Evolutionary conservation across 2,113 vertebrate genomes (phyloP).

Genomic region (Cichladusa arquata): DNA sequence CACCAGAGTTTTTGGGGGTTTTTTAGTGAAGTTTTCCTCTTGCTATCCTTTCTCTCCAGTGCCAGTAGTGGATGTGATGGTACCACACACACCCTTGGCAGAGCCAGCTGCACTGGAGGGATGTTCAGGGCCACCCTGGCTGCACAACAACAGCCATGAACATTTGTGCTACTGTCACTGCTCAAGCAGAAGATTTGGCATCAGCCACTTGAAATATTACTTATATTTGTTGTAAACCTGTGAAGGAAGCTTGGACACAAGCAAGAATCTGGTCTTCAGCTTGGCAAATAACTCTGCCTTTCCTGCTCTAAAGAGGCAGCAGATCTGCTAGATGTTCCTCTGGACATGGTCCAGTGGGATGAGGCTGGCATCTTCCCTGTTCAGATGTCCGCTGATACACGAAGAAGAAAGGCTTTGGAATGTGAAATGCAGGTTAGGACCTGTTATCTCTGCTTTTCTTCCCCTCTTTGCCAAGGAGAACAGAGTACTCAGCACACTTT

Average conservation of each 20-base stretch:
- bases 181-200: not conserved
- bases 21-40: not conserved
- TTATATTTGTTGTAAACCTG: not conserved
- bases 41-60: not conserved
- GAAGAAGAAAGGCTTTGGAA: not conserved
- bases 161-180: not conserved
- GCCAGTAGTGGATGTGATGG: not conserved
- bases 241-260: accelerated
- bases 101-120: not conserved
- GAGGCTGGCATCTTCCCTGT: not conserved
- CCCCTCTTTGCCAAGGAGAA: not conserved
- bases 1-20: accelerated
- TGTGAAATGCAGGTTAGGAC: not conserved
- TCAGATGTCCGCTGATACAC: accelerated
- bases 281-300: not conserved
- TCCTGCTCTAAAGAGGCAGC: not conserved
- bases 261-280: not conserved
- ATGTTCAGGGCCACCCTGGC: not conserved
- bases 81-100: not conserved
- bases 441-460: not conserved
- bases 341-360: not conserved
- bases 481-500: not conserved
- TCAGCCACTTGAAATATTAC: not conserved
- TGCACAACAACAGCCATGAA: accelerated
- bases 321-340: not conserved